Evolutionary conservation across 2,888 invertebrate species (phyloP), one percentile per base, ranked within the genome.

Genomic region (Ptychoptera contaminata): DNA sequence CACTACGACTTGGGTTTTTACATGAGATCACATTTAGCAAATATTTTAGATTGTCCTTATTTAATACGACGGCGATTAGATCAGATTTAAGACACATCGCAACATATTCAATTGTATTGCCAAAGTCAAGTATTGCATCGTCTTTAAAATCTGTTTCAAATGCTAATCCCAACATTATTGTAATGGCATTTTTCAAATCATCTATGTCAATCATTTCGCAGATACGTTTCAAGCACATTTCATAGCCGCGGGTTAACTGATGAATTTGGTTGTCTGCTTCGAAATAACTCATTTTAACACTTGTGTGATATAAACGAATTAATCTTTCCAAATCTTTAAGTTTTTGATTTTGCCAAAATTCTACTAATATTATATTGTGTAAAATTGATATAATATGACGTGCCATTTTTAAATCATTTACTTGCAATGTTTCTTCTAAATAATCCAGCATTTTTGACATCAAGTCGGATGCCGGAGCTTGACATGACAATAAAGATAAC

Each of bases 211-310:
- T 62, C 49, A 71, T 67, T 40, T 67, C 64, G 12, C 73, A 68
- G 10, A 71, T 66, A 15, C 71, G 63, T 30, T 69, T 63, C 2
- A 77, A 53, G 49, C 73, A 75, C 1, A 72, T 67, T 53, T 74
- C 73, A 8, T 76, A 62, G 2, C 73, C 71, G 50, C 67, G 70
- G 34, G 62, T 63, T 44, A 75, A 52, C 36, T 61, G 59, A 2
- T 52, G 55, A 43, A 68, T 69, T 2, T 55, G 53, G 6, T 52
- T 50, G 6, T 53, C 42, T 16, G 53, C 53, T n/a, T n/a, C 23
- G 23, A 5, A 23, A 3, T 3, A 23, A 2, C 55, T 51, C 40
- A 56, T 31, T 41, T 51, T 48, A 71, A 46, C 60, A 46, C 70
- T 70, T 15, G 57, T 56, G 16, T 68, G 61, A 47, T 72, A 72